These are phyloP conservation scores for Lasioglossum zephyrum DNA, from an alignment of 2,888 invertebrate genomes.

Conservation along the genomic window DNA sequence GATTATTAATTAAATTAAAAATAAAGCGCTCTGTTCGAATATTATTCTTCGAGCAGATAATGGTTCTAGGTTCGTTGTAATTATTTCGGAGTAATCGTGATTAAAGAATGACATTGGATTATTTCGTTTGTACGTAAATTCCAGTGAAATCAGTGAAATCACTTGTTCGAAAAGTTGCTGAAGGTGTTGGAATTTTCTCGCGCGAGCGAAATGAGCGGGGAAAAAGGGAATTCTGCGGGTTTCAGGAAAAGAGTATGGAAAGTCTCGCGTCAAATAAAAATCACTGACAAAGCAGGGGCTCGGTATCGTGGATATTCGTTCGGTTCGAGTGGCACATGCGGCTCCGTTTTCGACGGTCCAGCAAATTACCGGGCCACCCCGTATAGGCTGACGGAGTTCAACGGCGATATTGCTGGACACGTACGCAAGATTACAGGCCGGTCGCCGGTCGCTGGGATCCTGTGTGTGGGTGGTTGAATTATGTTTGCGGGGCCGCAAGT, in stretches of 20 bases:
- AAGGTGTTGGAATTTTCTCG: neutral
- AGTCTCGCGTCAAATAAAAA: neutral
- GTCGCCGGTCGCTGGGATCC: neutral
- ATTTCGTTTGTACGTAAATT: too few relatives aligned
- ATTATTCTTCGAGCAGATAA: too few relatives aligned
- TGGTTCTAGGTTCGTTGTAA: too few relatives aligned
- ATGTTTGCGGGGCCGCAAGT: conserved; percentile 49
- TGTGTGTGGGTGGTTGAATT: conserved; percentile 50
- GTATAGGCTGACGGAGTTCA: conserved; percentile 24
- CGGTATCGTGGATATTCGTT: neutral
- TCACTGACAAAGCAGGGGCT: neutral
- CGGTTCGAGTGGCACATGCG: neutral
- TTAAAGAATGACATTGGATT: too few relatives aligned
- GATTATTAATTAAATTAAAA: too few relatives aligned
- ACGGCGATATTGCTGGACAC: conserved; percentile 42
- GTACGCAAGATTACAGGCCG: conserved; percentile 56
- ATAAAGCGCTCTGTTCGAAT: too few relatives aligned
- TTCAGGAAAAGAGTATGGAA: neutral
- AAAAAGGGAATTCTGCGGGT: neutral
- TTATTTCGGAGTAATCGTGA: too few relatives aligned
- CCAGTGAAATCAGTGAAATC: too few relatives aligned
- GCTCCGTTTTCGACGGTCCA: neutral
- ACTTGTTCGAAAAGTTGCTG: too few relatives aligned
- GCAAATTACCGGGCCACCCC: neutral
- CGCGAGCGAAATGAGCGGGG: neutral